Percentiles rank a stretch among this genome's conserved stretches.
Evolutionary conservation across 1,140 invertebrate genomes (phyloP).

Genomic region (Drosophila baimaii): DNA sequence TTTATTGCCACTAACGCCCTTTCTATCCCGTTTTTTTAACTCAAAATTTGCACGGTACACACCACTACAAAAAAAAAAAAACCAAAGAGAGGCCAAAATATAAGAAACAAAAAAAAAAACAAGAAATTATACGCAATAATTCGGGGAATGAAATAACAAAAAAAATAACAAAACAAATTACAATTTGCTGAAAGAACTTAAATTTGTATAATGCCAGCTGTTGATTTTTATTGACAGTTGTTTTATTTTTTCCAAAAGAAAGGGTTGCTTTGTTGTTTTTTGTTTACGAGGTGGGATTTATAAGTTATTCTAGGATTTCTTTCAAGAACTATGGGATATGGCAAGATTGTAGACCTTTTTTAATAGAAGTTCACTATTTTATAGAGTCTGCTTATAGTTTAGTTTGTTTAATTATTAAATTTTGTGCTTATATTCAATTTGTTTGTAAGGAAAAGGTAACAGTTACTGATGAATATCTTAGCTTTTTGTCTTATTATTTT

Average conservation of each 20-base stretch:
- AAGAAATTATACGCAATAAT: slow-evolving; percentile 25
- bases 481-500: too few species aligned
- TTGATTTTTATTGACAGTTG: slow-evolving; percentile 30
- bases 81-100: not conserved
- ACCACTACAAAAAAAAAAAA: slow-evolving; percentile 3
- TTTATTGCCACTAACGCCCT: slow-evolving; percentile 23
- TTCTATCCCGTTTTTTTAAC: slow-evolving; percentile 50
- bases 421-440: not conserved
- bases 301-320: not conserved
- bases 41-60: slow-evolving; percentile 58
- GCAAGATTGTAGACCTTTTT: too few species aligned
- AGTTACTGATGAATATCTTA: not conserved
- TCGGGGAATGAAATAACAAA: not conserved
- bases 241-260: slow-evolving; percentile 2
- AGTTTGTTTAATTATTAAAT: not conserved
- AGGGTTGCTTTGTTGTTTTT: not conserved
- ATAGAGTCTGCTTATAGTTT: not conserved
- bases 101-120: slow-evolving; percentile 36
- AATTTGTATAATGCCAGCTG: slow-evolving; percentile 30
- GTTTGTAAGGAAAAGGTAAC: too few species aligned
- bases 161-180: not conserved
- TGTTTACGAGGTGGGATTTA: not conserved
- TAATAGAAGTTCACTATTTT: not conserved
- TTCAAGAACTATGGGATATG: not conserved
- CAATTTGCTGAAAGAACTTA: slow-evolving; percentile 36